Base-by-base conservation (phyloP, 1,140 invertebrate species). In the Helicoverpa zea region DNA sequence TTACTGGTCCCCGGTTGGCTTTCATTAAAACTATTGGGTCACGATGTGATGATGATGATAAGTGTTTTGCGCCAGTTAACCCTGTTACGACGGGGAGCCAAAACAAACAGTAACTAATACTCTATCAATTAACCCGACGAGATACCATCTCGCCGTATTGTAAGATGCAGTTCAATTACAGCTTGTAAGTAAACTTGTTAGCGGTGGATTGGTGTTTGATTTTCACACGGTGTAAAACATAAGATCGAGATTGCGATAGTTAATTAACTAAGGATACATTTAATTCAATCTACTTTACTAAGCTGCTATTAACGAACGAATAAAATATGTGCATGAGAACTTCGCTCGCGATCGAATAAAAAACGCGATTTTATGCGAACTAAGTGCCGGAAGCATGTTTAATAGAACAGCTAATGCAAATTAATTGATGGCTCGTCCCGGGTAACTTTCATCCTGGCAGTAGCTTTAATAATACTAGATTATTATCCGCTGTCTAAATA, bases 21-120 rank as follows among this genome's bases (percentile, higher is more conserved):
- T 88, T 89, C 89, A 86, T 90, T 89, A 88, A 85, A 88, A 89
- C 84, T 90, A 90, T 89, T 90, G 83, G 89, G 89, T 87, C 87
- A 88, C 82, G 79, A 68, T 85, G 78, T 83, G 86, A 85, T 86
- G 81, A 64, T 72, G 72, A 72, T 81, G 87, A 87, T 89, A 88
- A 87, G 83, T 83, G 80, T 56, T 81, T 82, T 52, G 75, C 78
- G 82, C 58, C 79, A 79, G 79, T 87, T 83, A 85, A 85, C 81
- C 84, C 79, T 66, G 47, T 58, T 72, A 73, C 35, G 76, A 51
- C 13, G 47, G 49, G 23, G 29, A 78, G 13, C 76, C 49, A 78
- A 78, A 78, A 78, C 76, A 78, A 75, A 75, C 47, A 61, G n/a
- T 49, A 74, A 68, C 61, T 68, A 68, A 78, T 78, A 64, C 59